Conservation (phyloP, 2,888 invertebrate genomes). For the Scrobipalpa costella region DNA sequence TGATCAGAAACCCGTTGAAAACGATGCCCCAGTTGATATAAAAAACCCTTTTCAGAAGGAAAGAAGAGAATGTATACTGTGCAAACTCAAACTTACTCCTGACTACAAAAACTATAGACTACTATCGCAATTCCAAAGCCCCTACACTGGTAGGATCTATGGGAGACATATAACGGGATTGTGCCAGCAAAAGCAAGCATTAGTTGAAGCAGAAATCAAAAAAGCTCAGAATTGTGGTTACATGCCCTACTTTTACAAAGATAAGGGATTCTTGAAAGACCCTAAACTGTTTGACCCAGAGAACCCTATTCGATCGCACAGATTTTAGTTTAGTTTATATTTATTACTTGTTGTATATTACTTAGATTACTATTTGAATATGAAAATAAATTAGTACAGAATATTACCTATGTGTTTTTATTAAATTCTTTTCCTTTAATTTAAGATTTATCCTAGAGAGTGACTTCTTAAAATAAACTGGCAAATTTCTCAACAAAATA, state of each 20-base stretch:
- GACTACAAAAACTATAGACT: slow-evolving; percentile 96
- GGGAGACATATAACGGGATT: slow-evolving; percentile 96
- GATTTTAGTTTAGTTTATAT: slow-evolving; percentile 78
- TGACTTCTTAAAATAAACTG: background rate
- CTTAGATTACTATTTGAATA: slow-evolving; percentile 12
- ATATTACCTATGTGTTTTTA: background rate
- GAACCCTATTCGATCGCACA: slow-evolving; percentile 89
- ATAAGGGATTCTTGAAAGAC: slow-evolving; percentile 89
- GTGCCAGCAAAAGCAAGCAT: slow-evolving; percentile 89
- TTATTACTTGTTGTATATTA: background rate
- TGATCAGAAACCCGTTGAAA: slow-evolving; percentile 39
- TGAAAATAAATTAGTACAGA: background rate
- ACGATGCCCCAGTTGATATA: slow-evolving; percentile 81
- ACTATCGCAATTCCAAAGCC: slow-evolving; percentile 97
- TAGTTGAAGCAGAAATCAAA: slow-evolving; percentile 86
- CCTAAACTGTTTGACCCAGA: slow-evolving; percentile 95
- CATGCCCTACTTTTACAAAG: slow-evolving; percentile 92
- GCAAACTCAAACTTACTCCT: slow-evolving; percentile 89
- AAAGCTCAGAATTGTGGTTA: slow-evolving; percentile 90
- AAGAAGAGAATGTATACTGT: slow-evolving; percentile 88
- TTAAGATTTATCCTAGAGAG: background rate
- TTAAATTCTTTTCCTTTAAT: too few relatives aligned
- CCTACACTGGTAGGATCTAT: slow-evolving; percentile 95
- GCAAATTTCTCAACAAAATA: too few relatives aligned
- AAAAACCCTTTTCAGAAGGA: slow-evolving; percentile 91